Percentiles rank a stretch among this genome's conserved stretches.
Conservation (phyloP, 2,113 vertebrate species). For the Hemichromis elongatus region DNA sequence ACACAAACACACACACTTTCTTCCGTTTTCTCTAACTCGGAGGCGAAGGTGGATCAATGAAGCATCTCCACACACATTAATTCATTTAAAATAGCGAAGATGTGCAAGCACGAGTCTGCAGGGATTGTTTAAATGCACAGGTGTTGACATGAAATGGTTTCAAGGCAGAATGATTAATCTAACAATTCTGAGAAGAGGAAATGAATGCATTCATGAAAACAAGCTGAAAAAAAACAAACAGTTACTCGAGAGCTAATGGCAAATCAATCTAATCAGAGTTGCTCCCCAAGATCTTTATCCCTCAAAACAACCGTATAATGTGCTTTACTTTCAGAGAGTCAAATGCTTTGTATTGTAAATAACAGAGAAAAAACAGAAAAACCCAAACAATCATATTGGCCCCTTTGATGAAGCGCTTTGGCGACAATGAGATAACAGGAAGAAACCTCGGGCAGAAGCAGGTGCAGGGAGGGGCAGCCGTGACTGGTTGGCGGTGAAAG, state of each 20-base stretch:
- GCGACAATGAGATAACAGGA: background rate
- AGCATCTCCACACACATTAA: background rate
- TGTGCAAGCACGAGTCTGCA: background rate
- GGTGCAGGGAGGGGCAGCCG: fast-evolving
- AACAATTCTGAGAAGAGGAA: background rate
- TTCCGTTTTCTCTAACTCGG: background rate
- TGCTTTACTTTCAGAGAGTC: background rate
- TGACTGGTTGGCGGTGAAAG: background rate
- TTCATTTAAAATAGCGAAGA: background rate
- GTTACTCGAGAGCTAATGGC: background rate
- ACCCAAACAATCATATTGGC: background rate
- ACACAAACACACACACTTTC: background rate
- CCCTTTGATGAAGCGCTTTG: background rate
- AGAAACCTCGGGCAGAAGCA: background rate
- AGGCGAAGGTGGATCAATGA: background rate
- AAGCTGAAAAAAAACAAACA: fast-evolving
- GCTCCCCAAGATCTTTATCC: background rate
- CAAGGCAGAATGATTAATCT: background rate
- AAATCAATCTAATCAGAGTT: background rate
- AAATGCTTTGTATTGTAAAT: too few species aligned
- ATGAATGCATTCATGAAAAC: background rate
- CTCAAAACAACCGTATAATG: background rate
- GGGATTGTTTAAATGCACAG: background rate
- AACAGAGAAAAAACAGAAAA: background rate
- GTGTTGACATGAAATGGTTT: background rate